Evolutionary conservation across 2,113 vertebrate genomes (phyloP), one percentile per base, ranked within the genome.

Genomic region (Todiramphus saurophagus): DNA sequence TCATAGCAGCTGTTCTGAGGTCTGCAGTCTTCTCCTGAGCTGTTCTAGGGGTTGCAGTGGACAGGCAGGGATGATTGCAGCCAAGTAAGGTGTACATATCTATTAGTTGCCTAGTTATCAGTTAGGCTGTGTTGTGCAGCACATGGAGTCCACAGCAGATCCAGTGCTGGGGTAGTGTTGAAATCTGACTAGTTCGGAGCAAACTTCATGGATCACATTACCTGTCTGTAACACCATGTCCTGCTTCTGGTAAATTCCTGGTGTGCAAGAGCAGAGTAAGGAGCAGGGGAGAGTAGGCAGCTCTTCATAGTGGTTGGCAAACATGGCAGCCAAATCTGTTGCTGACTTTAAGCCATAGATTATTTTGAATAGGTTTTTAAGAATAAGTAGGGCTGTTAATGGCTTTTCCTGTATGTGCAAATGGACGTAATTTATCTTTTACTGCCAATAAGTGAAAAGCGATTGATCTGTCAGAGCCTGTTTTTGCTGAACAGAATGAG

Each of bases 141-240:
- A 53, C 2, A 0, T 44, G n/a, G 21, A 73, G 33, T 51, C 37
- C 28, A 10, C 39, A 70, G 59, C 39, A 44, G n/a, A 64, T 83
- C 30, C 19, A 4, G 9, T 46, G 66, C 24, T 14, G 0, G 0
- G 30, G 11, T 62, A 20, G 41, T 69, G 46, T 75, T 0, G 0
- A 75, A 64, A 84, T 37, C 69, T 23, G 48, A 15, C 24, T 79
- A 23, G 79, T 25, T 75, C 60, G 53, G 53, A 92, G 21, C 39
- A 64, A 46, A 39, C 63, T 62, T 81, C 16, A 16, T n/a, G 44
- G 28, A n/a, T 73, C n/a, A n/a, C 44, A 16, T 50, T 53, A 25
- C 16, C 13, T 43, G 0, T 58, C 33, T 91, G 33, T 63, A 60
- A 39, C 24, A 6, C 43, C 3, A 0, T 8, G 35, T 24, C 35